Conservation (phyloP, 2,113 vertebrate genomes). For the Zingel zingel region DNA sequence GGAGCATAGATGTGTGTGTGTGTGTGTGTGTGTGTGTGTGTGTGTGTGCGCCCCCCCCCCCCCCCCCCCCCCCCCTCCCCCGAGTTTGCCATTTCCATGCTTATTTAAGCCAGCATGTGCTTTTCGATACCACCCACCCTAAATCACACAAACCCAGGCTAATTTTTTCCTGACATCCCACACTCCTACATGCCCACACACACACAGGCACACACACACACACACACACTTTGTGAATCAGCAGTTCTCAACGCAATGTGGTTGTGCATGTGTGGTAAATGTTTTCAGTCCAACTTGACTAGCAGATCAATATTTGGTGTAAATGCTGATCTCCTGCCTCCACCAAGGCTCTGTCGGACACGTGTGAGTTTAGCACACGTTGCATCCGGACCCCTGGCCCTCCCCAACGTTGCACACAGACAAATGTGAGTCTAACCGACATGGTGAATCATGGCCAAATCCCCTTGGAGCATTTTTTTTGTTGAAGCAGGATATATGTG, state of each 20-base stretch:
- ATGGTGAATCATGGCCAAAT: conserved; percentile 47
- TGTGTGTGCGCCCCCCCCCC: not conserved
- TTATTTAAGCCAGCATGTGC: conserved; percentile 60
- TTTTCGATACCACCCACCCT: conserved; percentile 64
- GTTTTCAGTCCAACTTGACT: conserved; percentile 4
- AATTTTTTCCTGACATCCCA: conserved; percentile 64
- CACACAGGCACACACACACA: conserved; percentile 26
- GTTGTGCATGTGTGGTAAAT: not conserved
- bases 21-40: not conserved
- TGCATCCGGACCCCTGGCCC: conserved; percentile 7
- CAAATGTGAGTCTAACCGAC: conserved; percentile 21
- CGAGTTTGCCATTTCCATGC: conserved; percentile 24
- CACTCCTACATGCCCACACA: conserved; percentile 52
- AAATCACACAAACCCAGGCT: conserved; percentile 43
- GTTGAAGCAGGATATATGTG: conserved; percentile 17
- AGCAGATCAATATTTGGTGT: conserved; percentile 31
- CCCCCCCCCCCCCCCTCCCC: not conserved
- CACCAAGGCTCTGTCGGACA: not conserved
- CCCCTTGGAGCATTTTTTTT: conserved; percentile 31
- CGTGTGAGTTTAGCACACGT: conserved; percentile 25
- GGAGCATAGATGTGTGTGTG: not conserved
- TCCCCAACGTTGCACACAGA: not conserved
- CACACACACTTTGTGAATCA: conserved; percentile 18
- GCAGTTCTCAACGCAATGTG: not conserved
- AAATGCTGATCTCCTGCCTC: conserved; percentile 20